Conservation (phyloP, 2,797 vertebrate species). For the Synanceia verrucosa region DNA sequence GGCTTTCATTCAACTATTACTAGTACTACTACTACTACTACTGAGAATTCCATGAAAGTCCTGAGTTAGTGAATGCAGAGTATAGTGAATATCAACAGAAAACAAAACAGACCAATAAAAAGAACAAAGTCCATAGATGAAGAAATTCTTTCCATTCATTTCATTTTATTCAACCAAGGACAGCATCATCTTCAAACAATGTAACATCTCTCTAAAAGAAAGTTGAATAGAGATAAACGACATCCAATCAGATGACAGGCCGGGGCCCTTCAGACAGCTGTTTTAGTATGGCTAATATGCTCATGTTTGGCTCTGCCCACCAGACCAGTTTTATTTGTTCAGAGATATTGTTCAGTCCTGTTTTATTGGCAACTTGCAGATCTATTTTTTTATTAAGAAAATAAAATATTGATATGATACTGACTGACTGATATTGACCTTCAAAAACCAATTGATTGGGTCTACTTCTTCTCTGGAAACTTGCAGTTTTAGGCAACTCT, state of each 20-base stretch:
- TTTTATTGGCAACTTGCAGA: background rate
- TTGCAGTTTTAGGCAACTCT: constrained; percentile 34
- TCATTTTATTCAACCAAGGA: constrained; percentile 40
- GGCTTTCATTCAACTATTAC: background rate
- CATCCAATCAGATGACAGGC: constrained; percentile 25
- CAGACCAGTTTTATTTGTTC: background rate
- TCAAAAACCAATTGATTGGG: background rate
- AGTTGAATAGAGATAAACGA: constrained; percentile 18
- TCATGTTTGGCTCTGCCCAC: constrained; percentile 11
- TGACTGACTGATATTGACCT: too few relatives aligned
- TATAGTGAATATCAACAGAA: background rate
- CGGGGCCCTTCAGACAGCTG: background rate
- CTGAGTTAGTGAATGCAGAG: constrained; percentile 6
- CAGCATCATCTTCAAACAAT: constrained; percentile 2
- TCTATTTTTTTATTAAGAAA: background rate
- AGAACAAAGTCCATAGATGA: constrained; percentile 5
- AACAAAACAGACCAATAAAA: background rate
- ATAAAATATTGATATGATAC: background rate
- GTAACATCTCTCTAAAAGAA: constrained; percentile 15
- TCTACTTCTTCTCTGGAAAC: constrained; percentile 49
- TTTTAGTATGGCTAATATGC: background rate
- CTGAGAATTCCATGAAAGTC: too few relatives aligned
- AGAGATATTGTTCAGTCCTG: background rate
- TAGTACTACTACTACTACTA: background rate
- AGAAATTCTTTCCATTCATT: constrained; percentile 16